A percentile compares a stretch with the other conserved stretches of the same genome.
Evolutionary conservation across 2,113 vertebrate species (phyloP).

Genomic region (Oncorhynchus gorbuscha): DNA sequence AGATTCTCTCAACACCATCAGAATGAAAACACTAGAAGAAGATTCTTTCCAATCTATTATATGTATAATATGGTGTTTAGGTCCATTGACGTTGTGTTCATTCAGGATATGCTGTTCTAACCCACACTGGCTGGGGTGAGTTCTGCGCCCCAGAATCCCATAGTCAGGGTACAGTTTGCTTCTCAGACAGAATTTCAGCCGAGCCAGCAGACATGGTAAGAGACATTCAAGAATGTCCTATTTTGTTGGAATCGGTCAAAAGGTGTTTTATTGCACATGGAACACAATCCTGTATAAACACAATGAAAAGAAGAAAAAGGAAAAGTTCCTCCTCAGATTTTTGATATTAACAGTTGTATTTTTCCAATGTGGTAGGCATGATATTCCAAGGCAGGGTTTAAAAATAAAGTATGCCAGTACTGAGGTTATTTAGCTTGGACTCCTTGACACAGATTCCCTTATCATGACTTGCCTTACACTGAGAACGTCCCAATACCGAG

Average conservation of each 20-base stretch:
- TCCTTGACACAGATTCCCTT: slow-evolving; percentile 54
- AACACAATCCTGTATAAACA: slow-evolving; percentile 61
- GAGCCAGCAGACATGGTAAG: slow-evolving; percentile 41
- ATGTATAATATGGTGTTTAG: not conserved
- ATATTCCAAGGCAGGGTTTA: slow-evolving; percentile 56
- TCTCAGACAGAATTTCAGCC: slow-evolving; percentile 30
- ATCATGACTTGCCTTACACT: slow-evolving; percentile 55
- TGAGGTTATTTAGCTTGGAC: slow-evolving; percentile 65
- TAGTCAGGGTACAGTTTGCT: slow-evolving; percentile 20
- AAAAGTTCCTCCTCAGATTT: slow-evolving; percentile 38
- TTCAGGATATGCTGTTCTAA: slow-evolving; percentile 19
- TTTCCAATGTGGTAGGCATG: slow-evolving; percentile 44
- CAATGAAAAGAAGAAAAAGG: slow-evolving; percentile 49
- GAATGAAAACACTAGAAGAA: not conserved
- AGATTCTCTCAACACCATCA: not conserved
- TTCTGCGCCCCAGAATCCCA: slow-evolving; percentile 15
- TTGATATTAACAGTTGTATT: slow-evolving; percentile 60
- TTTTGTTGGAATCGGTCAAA: slow-evolving; percentile 51
- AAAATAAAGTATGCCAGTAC: slow-evolving; percentile 61
- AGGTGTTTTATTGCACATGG: slow-evolving; percentile 64
- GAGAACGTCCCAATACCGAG: slow-evolving; percentile 43
- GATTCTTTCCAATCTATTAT: not conserved
- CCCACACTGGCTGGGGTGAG: slow-evolving; percentile 2
- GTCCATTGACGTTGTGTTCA: slow-evolving; percentile 6
- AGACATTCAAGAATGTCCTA: slow-evolving; percentile 52